These are phyloP conservation scores for Globia sparganii DNA, from an alignment of 2,888 invertebrate genomes.

Conservation along the genomic window DNA sequence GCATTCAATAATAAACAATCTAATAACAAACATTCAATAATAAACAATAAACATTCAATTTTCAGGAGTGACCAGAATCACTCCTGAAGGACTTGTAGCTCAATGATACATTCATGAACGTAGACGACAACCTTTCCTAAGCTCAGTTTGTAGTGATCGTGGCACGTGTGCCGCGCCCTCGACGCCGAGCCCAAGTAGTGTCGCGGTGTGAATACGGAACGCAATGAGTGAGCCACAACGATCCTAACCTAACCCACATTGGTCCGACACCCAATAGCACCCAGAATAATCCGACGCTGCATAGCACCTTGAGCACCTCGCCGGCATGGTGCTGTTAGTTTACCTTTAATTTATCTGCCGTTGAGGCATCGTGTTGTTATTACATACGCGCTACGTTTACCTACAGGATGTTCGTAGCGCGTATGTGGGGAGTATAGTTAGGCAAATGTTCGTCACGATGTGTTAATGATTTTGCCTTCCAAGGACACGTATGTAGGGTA, in stretches of 20 bases:
- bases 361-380: background rate
- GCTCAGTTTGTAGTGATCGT: background rate
- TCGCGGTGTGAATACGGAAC: background rate
- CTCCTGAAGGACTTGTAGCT: background rate
- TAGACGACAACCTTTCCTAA: background rate
- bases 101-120: background rate
- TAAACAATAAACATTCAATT: too few relatives aligned
- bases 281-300: background rate
- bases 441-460: background rate
- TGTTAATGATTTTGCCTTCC: background rate
- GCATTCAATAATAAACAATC: background rate
- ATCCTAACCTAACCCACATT: background rate
- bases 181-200: background rate
- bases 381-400: too few relatives aligned
- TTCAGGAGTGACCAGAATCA: too few relatives aligned
- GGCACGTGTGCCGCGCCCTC: background rate
- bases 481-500: background rate
- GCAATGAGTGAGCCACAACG: slow-evolving; percentile 3
- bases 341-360: slow-evolving; percentile 45
- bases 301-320: background rate
- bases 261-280: background rate
- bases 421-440: background rate
- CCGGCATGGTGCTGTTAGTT: slow-evolving; percentile 16
- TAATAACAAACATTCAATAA: background rate
- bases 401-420: too few relatives aligned